These are phyloP conservation scores for Archivesica marissinica DNA, from an alignment of 1,140 invertebrate genomes.

Conservation along the genomic window DNA sequence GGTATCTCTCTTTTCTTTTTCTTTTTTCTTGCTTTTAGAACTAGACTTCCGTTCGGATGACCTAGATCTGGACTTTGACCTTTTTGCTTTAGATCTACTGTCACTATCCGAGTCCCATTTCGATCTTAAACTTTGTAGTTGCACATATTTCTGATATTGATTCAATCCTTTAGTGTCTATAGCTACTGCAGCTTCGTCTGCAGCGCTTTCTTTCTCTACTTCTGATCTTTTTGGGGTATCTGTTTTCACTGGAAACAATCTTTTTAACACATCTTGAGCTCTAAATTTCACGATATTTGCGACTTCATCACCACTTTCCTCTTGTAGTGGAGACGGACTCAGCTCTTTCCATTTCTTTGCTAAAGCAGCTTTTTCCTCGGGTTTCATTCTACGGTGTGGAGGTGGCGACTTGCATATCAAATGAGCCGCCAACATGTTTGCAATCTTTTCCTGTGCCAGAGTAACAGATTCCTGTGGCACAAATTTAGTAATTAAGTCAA, in stretches of 20 bases:
- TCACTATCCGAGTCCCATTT: conserved; percentile 46
- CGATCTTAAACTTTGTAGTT: conserved; percentile 24
- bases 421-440: conserved; percentile 14
- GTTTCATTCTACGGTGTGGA: conserved; percentile 51
- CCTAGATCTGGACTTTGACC: conserved; percentile 1
- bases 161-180: not conserved
- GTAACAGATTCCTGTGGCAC: not conserved
- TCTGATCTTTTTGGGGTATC: not conserved
- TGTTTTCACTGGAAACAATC: not conserved
- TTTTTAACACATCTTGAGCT: conserved; percentile 9
- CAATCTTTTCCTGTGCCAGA: not conserved
- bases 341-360: conserved; percentile 51
- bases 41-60: not conserved
- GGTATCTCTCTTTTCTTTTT: conserved; percentile 1
- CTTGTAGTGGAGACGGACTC: not conserved
- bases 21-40: not conserved
- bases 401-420: conserved; percentile 47
- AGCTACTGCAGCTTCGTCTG: not conserved
- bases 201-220: not conserved
- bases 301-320: not conserved
- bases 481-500: not conserved
- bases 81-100: not conserved
- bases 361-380: conserved; percentile 39
- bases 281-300: conserved; percentile 1
- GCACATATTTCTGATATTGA: conserved; percentile 15